Evolutionary conservation across 2,797 vertebrate genomes (phyloP).

Genomic region (Rhinogobio ventralis): DNA sequence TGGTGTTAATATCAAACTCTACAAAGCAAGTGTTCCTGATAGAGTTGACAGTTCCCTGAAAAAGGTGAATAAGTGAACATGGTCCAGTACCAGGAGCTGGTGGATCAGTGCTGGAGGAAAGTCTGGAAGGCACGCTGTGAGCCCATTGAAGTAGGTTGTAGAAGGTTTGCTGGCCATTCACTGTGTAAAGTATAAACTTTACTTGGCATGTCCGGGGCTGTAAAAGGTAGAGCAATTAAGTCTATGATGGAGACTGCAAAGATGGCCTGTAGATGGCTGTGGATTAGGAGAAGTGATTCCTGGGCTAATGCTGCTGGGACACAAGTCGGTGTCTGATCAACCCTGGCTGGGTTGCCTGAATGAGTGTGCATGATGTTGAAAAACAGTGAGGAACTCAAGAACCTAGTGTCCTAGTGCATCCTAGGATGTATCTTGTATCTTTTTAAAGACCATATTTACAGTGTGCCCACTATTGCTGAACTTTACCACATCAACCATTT

Average conservation of each 20-base stretch:
- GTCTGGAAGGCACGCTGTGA: neutral
- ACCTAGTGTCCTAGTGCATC: neutral
- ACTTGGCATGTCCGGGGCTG: neutral
- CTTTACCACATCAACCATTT: neutral
- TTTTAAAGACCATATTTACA: neutral
- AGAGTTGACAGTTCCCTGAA: no score
- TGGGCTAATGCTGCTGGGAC: neutral
- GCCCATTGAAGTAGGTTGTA: neutral
- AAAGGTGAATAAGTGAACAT: no score
- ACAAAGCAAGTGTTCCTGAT: no score
- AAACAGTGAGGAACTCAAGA: neutral
- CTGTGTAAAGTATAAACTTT: neutral
- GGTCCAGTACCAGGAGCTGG: no score
- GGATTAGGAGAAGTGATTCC: neutral
- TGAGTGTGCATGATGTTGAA: neutral
- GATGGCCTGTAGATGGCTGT: neutral
- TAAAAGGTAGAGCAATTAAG: neutral
- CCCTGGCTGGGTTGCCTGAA: neutral
- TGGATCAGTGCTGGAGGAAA: no score
- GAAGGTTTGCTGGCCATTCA: neutral
- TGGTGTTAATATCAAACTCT: no score
- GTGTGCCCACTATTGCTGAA: neutral
- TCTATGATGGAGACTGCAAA: neutral
- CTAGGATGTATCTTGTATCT: neutral
- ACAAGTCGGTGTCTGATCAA: neutral